Percentiles rank a stretch among this genome's conserved stretches.
Conservation (phyloP, 1,140 invertebrate species). For the Orussus abietinus region DNA sequence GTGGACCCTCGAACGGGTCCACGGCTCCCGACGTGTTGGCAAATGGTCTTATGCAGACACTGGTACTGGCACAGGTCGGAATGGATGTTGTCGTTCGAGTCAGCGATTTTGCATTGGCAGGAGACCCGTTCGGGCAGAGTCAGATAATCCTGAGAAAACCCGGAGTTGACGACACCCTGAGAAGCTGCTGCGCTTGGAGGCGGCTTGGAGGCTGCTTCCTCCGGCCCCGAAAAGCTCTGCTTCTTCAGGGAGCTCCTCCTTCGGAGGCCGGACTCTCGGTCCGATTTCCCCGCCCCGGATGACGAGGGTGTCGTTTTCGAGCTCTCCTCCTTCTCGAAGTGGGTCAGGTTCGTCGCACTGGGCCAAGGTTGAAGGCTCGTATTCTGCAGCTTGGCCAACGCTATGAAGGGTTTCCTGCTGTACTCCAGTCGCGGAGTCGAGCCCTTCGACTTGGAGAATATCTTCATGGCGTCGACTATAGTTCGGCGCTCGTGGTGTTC, state of each 20-base stretch:
- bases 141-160: slow-evolving; percentile 31
- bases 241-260: too few species aligned
- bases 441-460: slow-evolving; percentile 27
- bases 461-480: slow-evolving; percentile 36
- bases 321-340: not conserved
- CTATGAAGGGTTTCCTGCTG: slow-evolving; percentile 37
- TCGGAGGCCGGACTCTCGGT: too few species aligned
- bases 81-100: slow-evolving; percentile 16
- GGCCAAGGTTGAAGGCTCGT: slow-evolving; percentile 40
- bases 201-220: slow-evolving; percentile 7
- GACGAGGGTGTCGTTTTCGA: not conserved
- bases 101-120: not conserved
- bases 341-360: slow-evolving; percentile 37
- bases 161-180: slow-evolving; percentile 29
- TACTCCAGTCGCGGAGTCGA: slow-evolving; percentile 24
- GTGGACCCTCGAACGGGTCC: slow-evolving; percentile 4
- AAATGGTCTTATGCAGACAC: slow-evolving; percentile 22
- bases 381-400: slow-evolving; percentile 23
- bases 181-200: slow-evolving; percentile 1
- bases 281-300: not conserved
- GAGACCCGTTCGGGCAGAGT: slow-evolving; percentile 1
- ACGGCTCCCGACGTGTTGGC: slow-evolving; percentile 19
- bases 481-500: slow-evolving; percentile 25
- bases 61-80: slow-evolving; percentile 27
- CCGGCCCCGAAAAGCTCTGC: too few species aligned